A percentile compares a stretch with the other conserved stretches of the same genome.
phyloP scores from a whole-genome alignment of 2,797 vertebrate species.

The Melanotaenia nigrans region DNA sequence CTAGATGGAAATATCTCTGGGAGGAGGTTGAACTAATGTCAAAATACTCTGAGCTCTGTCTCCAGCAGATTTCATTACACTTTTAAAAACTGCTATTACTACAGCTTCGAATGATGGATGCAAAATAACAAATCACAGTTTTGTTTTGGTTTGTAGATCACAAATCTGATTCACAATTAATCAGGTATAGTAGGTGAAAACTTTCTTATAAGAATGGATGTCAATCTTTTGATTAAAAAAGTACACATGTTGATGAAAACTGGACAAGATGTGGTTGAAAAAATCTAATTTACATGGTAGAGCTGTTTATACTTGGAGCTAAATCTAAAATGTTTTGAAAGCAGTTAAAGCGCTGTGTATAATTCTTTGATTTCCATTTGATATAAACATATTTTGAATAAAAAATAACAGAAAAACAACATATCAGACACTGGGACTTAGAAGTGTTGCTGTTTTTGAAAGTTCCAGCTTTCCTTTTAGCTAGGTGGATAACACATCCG shows the following conservation, averaged over 20 bases:
- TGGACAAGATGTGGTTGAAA: neutral
- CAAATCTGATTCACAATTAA: neutral
- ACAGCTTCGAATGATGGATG: neutral
- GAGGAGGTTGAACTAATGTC: conserved; percentile 13
- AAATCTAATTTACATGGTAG: neutral
- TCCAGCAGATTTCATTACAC: conserved; percentile 22
- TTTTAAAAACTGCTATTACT: neutral
- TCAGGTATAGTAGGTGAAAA: neutral
- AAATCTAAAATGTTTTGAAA: neutral
- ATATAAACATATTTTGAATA: too few relatives aligned
- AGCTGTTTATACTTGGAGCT: neutral
- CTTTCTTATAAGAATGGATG: too few relatives aligned
- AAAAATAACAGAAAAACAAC: too few relatives aligned
- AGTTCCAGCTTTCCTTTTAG: too few relatives aligned
- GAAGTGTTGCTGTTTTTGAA: too few relatives aligned
- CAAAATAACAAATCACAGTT: conserved; percentile 19
- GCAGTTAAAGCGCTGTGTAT: too few relatives aligned
- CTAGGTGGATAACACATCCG: too few relatives aligned
- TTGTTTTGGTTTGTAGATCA: neutral
- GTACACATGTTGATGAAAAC: neutral
- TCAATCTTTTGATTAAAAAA: neutral
- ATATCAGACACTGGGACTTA: too few relatives aligned
- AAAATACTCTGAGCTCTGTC: conserved; percentile 23
- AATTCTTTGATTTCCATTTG: too few relatives aligned
- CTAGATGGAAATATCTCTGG: conserved; percentile 24